These are phyloP conservation scores for Himalopsyche phryganea DNA, from an alignment of 1,140 invertebrate genomes.

Conservation along the genomic window DNA sequence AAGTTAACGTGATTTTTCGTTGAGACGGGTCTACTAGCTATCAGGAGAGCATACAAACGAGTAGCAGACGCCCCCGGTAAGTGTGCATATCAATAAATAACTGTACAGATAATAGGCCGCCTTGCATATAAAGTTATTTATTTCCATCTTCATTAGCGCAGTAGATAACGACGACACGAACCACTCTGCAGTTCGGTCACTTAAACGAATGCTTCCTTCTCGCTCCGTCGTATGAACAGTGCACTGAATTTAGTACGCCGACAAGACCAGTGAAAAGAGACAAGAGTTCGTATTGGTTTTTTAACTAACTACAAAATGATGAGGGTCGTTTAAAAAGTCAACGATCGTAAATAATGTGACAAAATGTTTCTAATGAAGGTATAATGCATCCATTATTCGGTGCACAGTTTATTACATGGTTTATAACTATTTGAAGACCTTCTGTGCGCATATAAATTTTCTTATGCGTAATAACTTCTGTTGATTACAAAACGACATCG, in stretches of 20 bases:
- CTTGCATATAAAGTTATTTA: constrained; percentile 28
- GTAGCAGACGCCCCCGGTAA: constrained; percentile 5
- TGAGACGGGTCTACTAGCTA: too few relatives aligned
- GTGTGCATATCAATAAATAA: constrained; percentile 30
- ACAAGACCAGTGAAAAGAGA: constrained; percentile 8
- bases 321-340: background rate
- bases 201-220: background rate
- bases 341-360: background rate
- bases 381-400: too few relatives aligned
- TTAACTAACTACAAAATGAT: background rate
- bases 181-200: constrained; percentile 6
- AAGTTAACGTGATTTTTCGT: too few relatives aligned
- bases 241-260: constrained; percentile 1
- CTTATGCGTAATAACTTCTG: too few relatives aligned
- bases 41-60: too few relatives aligned
- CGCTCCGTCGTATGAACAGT: background rate
- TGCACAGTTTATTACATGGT: too few relatives aligned
- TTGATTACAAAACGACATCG: too few relatives aligned
- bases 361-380: too few relatives aligned
- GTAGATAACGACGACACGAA: constrained; percentile 27
- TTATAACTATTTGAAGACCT: too few relatives aligned
- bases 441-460: too few relatives aligned
- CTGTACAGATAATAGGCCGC: constrained; percentile 15
- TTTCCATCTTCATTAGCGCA: constrained; percentile 33
- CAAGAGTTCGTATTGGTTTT: background rate